phyloP scores from a whole-genome alignment of 2,888 invertebrate genomes.

The Ormyrus pomaceus region DNA sequence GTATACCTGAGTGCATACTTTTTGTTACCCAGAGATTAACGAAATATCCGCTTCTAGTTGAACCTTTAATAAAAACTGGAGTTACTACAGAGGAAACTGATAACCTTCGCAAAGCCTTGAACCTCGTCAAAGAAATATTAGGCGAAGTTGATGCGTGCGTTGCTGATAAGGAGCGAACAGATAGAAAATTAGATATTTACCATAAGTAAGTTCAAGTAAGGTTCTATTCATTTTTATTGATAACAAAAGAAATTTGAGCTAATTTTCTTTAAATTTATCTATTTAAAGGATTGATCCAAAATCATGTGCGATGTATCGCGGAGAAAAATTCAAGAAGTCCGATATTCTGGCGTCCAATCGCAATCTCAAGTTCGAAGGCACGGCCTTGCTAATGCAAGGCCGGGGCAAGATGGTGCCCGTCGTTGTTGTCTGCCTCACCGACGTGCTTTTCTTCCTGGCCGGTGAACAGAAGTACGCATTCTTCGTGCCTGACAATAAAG shows the following conservation, averaged over 20 bases:
- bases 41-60: constrained; percentile 94
- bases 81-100: constrained; percentile 90
- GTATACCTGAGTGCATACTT: constrained; percentile 95
- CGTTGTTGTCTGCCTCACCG: constrained; percentile 92
- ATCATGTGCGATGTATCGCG: constrained; percentile 89
- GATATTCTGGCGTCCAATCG: constrained; percentile 91
- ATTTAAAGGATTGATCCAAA: constrained; percentile 88
- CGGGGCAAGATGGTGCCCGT: constrained; percentile 93
- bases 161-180: constrained; percentile 92
- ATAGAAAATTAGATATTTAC: constrained; percentile 93
- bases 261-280: background rate
- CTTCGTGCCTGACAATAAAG: constrained; percentile 96
- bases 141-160: constrained; percentile 95
- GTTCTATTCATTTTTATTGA: background rate
- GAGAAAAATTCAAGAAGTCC: constrained; percentile 94
- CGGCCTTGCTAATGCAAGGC: constrained; percentile 92
- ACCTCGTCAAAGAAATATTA: constrained; percentile 91
- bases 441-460: constrained; percentile 93
- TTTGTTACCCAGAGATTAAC: constrained; percentile 97
- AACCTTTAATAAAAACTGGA: constrained; percentile 93
- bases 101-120: constrained; percentile 86
- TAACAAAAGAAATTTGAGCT: no score
- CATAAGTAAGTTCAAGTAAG: constrained; percentile 75
- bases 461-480: constrained; percentile 93
- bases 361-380: constrained; percentile 91